Evolutionary conservation across 2,797 vertebrate species (phyloP), one percentile per base, ranked within the genome.

Genomic region (Tachyglossus aculeatus): DNA sequence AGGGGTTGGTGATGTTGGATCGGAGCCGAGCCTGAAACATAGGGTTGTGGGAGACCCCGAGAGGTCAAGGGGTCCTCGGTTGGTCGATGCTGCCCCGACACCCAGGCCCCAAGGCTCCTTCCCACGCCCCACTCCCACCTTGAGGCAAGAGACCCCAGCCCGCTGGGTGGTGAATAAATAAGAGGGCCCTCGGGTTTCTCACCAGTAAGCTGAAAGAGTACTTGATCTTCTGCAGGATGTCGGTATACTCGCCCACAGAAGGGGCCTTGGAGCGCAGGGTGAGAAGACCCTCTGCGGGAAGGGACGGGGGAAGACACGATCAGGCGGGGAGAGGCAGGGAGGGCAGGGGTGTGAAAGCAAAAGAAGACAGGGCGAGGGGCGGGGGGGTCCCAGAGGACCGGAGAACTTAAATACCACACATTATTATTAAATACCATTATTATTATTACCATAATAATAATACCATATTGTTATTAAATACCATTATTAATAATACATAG

Each of bases 141-240:
- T 3, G 27, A 16, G 27, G 25, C 48, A n/a, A 8, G 19, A 13
- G 6, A 16, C 21, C 19, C 24, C 27, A 5, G 5, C 19, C 56
- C 18, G 22, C 13, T 22, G 27, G 21, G 3, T 11, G 24, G 34
- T n/a, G n/a, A n/a, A n/a, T n/a, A n/a, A n/a, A n/a, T n/a, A n/a
- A n/a, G n/a, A n/a, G n/a, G 19, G 31, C 24, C 45, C 2, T 7
- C 9, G 3, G 12, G 7, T 21, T 3, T 5, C 95, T 86, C 86
- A 98, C 96, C 95, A 98, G 78, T 21, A 98, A 88, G 68, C 94
- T 92, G 89, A 98, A 95, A 91, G 93, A 92, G 36, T 97, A 98
- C 80, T 96, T 98, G 68, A 96, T 95, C 81, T 97, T 97, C 89
- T 95, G 94, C 71, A 96, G 94, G 71, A 95, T 88, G 6, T 95